Evolutionary conservation across 92 coral and sea anemone species (phyloP).

Genomic region (Porites divaricata): DNA sequence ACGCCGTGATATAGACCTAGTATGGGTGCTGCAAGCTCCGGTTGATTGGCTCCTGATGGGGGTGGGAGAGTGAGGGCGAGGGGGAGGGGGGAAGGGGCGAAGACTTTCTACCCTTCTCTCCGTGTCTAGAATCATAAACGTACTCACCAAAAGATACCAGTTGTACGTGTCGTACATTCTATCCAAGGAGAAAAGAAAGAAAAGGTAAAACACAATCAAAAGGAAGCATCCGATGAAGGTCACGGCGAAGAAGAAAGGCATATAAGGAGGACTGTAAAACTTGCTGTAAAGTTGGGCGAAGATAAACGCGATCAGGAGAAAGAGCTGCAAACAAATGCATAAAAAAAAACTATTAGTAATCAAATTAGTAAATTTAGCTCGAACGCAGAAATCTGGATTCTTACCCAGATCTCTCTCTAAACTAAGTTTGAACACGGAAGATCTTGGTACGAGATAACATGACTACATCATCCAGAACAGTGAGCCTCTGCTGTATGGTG

Average conservation of each 20-base stretch:
- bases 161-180: constrained; percentile 24
- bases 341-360: not conserved
- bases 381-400: no score
- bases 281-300: constrained; percentile 26
- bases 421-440: no score
- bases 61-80: no score
- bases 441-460: no score
- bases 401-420: no score
- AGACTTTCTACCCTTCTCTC: no score
- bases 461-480: no score
- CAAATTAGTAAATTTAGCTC: not conserved
- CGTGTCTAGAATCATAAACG: not conserved
- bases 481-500: no score
- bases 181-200: constrained; percentile 41
- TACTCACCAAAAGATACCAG: constrained; percentile 45
- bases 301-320: constrained; percentile 25
- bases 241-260: constrained; percentile 35
- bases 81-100: no score
- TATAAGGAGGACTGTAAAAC: constrained; percentile 44
- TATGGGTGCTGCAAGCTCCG: no score
- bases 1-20: no score
- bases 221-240: constrained; percentile 18
- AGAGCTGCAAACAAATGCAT: constrained; percentile 18
- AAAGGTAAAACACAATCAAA: constrained; percentile 17
- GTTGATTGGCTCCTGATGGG: no score